phyloP scores from a whole-genome alignment of 2,888 invertebrate genomes.

The Ernsta delagoae region DNA sequence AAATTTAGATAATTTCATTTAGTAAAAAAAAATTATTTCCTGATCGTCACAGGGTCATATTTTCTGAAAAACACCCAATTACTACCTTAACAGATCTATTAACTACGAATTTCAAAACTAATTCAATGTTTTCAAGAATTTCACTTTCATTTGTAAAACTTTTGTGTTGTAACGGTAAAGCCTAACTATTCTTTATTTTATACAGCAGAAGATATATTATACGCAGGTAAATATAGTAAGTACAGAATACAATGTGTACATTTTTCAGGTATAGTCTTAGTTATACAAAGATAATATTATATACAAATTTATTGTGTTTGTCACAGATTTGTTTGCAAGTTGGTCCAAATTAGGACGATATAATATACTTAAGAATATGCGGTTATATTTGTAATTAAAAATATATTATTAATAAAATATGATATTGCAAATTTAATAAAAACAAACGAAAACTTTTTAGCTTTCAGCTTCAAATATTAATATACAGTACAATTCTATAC shows the following conservation, averaged over 20 bases:
- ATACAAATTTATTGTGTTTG: conserved; percentile 81
- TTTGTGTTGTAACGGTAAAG: too few species aligned
- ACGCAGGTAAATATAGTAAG: conserved; percentile 30
- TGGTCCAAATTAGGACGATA: conserved; percentile 64
- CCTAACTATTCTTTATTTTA: background rate
- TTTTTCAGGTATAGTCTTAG: conserved; percentile 43
- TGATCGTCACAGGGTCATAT: too few species aligned
- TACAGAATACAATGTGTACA: conserved; percentile 42
- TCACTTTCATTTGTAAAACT: too few species aligned
- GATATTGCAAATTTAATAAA: background rate
- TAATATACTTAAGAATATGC: conserved; percentile 32
- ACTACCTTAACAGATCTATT: too few species aligned
- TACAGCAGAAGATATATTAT: background rate
- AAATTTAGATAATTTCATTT: too few species aligned
- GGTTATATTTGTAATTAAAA: conserved; percentile 30
- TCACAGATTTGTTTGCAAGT: conserved; percentile 75
- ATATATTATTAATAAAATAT: conserved; percentile 23
- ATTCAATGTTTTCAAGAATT: too few species aligned
- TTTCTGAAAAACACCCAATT: too few species aligned
- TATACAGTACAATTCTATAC: background rate
- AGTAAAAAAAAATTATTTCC: too few species aligned
- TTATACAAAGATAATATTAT: conserved; percentile 49
- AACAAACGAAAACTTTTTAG: conserved; percentile 2
- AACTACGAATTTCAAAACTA: too few species aligned
- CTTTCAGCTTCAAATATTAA: conserved; percentile 5